Conservation (phyloP, 2,888 invertebrate genomes). For the Drosophila mercatorum region DNA sequence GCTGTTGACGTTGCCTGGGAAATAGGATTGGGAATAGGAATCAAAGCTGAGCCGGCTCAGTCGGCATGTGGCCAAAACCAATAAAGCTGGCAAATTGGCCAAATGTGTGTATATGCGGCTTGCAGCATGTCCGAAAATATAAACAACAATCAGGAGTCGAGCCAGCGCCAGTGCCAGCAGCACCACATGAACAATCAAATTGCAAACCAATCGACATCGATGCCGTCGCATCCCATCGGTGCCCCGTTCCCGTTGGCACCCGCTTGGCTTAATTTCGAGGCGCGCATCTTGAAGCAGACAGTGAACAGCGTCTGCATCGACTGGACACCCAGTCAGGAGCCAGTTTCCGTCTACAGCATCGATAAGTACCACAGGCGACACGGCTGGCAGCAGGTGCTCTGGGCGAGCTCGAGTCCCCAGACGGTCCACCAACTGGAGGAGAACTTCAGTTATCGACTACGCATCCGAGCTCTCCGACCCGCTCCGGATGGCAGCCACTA, state of each 20-base stretch:
- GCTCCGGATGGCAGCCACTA: slow-evolving; percentile 56
- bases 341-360: slow-evolving; percentile 80
- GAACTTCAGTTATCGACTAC: slow-evolving; percentile 82
- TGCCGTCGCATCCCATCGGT: slow-evolving; percentile 5
- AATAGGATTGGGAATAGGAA: slow-evolving; percentile 58
- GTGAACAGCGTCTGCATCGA: slow-evolving; percentile 75
- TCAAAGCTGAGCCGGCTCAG: slow-evolving; percentile 62
- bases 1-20: slow-evolving; percentile 47
- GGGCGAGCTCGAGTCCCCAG: slow-evolving; percentile 73
- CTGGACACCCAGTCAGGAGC: slow-evolving; percentile 72
- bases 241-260: neutral
- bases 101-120: slow-evolving; percentile 66
- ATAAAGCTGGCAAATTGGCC: slow-evolving; percentile 70
- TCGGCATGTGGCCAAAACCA: slow-evolving; percentile 70
- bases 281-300: slow-evolving; percentile 73
- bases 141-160: slow-evolving; percentile 55
- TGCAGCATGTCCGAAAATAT: slow-evolving; percentile 59
- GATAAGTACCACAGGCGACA: slow-evolving; percentile 76
- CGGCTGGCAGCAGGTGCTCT: slow-evolving; percentile 81
- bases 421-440: slow-evolving; percentile 79
- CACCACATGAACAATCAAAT: slow-evolving; percentile 35
- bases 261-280: slow-evolving; percentile 67
- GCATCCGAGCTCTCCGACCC: slow-evolving; percentile 77
- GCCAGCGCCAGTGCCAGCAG: slow-evolving; percentile 17
- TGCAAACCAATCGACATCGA: slow-evolving; percentile 30